A percentile compares a stretch with the other conserved stretches of the same genome.
Conservation (phyloP, 2,888 invertebrate species). For the Plusia festucae region DNA sequence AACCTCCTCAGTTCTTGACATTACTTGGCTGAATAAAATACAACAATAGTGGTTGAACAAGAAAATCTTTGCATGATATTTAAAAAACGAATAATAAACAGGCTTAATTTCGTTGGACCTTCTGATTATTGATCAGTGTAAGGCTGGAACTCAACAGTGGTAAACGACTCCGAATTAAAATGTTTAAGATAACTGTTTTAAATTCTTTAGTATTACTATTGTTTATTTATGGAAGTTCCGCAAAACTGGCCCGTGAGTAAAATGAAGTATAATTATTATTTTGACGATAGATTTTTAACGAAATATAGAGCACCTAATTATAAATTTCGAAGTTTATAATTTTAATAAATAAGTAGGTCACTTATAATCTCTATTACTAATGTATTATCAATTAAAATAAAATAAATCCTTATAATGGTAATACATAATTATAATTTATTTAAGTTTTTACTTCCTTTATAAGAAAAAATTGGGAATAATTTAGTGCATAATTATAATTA, state of each 20-base stretch:
- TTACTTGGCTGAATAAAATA: slow-evolving; percentile 7
- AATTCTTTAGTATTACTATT: slow-evolving; percentile 39
- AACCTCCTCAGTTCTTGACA: neutral
- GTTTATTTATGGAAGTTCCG: slow-evolving; percentile 43
- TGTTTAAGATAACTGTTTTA: slow-evolving; percentile 51
- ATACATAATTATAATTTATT: too few relatives aligned
- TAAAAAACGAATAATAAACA: slow-evolving; percentile 32
- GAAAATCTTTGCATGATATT: slow-evolving; percentile 29
- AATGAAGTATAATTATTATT: neutral
- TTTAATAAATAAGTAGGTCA: neutral
- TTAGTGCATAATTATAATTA: too few relatives aligned
- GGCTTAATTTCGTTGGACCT: slow-evolving; percentile 24
- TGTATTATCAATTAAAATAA: too few relatives aligned
- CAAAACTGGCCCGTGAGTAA: slow-evolving; percentile 64
- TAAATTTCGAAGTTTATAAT: too few relatives aligned
- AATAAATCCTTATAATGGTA: too few relatives aligned
- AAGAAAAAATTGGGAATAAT: too few relatives aligned
- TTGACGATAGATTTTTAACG: neutral
- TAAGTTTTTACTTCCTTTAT: too few relatives aligned
- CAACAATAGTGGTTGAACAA: slow-evolving; percentile 38
- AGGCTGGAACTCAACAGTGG: slow-evolving; percentile 49
- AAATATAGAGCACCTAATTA: too few relatives aligned
- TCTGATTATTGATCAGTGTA: slow-evolving; percentile 56
- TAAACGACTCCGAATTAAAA: slow-evolving; percentile 46
- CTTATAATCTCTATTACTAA: too few relatives aligned